Evolutionary conservation across 92 coral and sea anemone genomes (phyloP).

Genomic region (Virgularia gustaviana): DNA sequence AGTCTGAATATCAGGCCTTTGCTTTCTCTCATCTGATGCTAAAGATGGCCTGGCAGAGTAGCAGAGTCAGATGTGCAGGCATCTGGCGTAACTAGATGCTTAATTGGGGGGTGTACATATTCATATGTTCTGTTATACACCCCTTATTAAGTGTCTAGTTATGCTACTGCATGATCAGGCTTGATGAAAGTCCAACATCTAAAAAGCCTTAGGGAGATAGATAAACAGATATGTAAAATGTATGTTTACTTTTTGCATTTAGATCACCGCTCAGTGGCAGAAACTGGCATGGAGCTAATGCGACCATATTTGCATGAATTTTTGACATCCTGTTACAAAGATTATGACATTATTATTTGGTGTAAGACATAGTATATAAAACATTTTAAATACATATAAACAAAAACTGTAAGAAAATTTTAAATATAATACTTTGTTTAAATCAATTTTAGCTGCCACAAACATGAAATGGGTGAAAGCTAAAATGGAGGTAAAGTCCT

Average conservation of each 20-base stretch:
- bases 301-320: slow-evolving; percentile 95
- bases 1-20: no score
- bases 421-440: not conserved
- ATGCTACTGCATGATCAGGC: no score
- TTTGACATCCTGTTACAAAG: slow-evolving; percentile 70
- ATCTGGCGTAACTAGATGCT: no score
- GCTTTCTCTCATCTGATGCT: no score
- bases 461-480: slow-evolving; percentile 99
- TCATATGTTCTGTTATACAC: no score
- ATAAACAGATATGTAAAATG: no score
- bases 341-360: slow-evolving; percentile 92
- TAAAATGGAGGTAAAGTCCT: slow-evolving; percentile 76
- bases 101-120: no score
- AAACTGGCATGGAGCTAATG: slow-evolving; percentile 83
- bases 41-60: no score
- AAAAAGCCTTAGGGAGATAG: no score
- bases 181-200: no score
- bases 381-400: not conserved
- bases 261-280: slow-evolving; percentile 96
- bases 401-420: not conserved
- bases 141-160: no score
- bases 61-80: no score
- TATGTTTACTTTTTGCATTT: not conserved
- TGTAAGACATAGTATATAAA: slow-evolving; percentile 52
- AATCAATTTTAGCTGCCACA: slow-evolving; percentile 70